Conservation (phyloP, 2,888 invertebrate species). For the Mesorhabditis sp. region DNA sequence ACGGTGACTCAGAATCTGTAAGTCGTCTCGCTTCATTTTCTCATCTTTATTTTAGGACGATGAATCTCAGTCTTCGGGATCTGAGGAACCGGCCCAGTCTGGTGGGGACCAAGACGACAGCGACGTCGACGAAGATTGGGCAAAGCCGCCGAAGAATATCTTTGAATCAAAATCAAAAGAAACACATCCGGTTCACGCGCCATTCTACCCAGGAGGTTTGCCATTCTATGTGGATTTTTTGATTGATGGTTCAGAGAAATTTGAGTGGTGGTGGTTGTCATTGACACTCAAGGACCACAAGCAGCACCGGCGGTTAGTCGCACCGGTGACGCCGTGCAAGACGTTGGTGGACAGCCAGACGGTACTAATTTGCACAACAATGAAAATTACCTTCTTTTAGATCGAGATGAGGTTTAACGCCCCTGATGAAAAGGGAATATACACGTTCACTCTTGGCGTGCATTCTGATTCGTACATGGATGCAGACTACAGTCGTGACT, state of each 20-base stretch:
- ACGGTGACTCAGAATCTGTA: background rate
- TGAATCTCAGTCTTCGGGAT: conserved; percentile 24
- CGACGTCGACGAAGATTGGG: conserved; percentile 14
- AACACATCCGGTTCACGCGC: conserved; percentile 94
- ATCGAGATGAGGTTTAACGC: conserved; percentile 89
- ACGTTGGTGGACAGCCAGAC: conserved; percentile 78
- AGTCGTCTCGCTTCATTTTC: background rate
- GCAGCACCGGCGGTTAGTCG: conserved; percentile 73
- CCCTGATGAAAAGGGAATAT: conserved; percentile 85
- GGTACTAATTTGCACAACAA: conserved; percentile 22
- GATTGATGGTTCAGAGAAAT: conserved; percentile 70
- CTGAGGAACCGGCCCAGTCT: conserved; percentile 15
- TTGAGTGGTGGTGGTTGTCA: conserved; percentile 99
- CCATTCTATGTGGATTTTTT: background rate
- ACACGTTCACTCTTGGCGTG: conserved; percentile 74
- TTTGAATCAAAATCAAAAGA: conserved; percentile 77
- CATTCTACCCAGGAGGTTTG: conserved; percentile 76
- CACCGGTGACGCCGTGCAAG: conserved; percentile 88
- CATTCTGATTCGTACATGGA: conserved; percentile 95
- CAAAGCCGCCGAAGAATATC: conserved; percentile 9
- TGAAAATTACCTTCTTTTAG: conserved; percentile 51
- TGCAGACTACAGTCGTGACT: conserved; percentile 88
- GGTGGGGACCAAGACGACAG: conserved; percentile 9
- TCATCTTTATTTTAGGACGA: conserved; percentile 6
- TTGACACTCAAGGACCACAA: conserved; percentile 76